These are phyloP conservation scores for Cichladusa arquata DNA, from an alignment of 2,113 vertebrate species.

Conservation along the genomic window DNA sequence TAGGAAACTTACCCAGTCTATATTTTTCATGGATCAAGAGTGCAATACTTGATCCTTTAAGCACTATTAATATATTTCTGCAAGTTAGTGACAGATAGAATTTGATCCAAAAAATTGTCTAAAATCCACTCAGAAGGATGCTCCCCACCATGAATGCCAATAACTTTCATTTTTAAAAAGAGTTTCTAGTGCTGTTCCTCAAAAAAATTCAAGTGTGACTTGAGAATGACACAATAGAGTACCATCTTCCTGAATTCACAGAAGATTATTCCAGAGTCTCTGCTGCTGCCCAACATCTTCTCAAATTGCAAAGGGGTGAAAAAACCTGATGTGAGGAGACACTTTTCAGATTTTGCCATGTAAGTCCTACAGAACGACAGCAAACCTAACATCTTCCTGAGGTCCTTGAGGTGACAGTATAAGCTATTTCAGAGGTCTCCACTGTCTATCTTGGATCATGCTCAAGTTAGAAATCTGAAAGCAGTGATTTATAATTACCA, in stretches of 20 bases:
- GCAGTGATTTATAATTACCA: slow-evolving; percentile 22
- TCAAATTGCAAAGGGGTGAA: neutral
- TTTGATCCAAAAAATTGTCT: neutral
- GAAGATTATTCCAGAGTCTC: neutral
- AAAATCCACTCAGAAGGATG: neutral
- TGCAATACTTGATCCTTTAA: neutral
- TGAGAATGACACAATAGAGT: neutral
- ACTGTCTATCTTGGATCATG: neutral
- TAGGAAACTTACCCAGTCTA: neutral
- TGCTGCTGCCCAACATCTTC: neutral
- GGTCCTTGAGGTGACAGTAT: neutral
- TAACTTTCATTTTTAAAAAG: neutral
- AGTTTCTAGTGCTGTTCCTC: neutral
- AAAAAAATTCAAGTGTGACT: neutral
- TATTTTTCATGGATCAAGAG: neutral
- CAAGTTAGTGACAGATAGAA: neutral
- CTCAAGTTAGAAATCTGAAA: slow-evolving; percentile 15
- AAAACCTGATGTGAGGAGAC: neutral
- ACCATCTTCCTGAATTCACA: neutral
- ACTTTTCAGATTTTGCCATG: neutral
- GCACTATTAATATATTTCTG: neutral
- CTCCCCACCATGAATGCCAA: neutral
- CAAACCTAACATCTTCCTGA: neutral
- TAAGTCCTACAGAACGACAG: neutral
- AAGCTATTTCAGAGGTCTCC: slow-evolving; percentile 29